Evolutionary conservation across 1,140 invertebrate species (phyloP).

Genomic region (Scylla paramamosain): DNA sequence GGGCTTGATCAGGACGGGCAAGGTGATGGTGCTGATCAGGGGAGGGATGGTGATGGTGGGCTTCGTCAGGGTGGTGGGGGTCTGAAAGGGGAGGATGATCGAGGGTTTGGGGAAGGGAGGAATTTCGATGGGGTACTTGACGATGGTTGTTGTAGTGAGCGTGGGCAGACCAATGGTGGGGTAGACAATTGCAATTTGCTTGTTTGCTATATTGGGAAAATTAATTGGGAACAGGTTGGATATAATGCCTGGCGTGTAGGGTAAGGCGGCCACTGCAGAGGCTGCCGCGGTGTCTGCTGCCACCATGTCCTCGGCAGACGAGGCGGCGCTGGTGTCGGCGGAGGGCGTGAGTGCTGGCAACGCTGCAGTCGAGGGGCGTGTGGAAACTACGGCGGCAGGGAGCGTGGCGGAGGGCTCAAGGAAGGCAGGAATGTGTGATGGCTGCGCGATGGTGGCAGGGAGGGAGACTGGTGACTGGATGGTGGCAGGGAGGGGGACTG

Average conservation of each 20-base stretch:
- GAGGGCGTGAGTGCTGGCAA: neutral
- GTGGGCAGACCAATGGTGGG: no score
- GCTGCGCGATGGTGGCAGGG: conserved; percentile 10
- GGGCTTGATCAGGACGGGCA: neutral
- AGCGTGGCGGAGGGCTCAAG: neutral
- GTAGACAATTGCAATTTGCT: no score
- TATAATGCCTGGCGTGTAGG: neutral
- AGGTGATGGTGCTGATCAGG: neutral
- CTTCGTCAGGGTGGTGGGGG: no score
- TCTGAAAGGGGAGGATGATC: neutral
- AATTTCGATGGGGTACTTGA: neutral
- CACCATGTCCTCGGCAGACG: neutral
- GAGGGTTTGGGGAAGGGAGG: neutral
- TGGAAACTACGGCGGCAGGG: neutral
- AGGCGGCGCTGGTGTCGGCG: neutral
- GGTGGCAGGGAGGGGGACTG: neutral
- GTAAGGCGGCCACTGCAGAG: neutral
- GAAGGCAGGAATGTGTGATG: neutral
- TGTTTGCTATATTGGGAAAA: no score
- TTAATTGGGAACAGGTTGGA: no score
- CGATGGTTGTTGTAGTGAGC: no score
- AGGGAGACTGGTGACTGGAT: neutral
- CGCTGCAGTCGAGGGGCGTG: neutral
- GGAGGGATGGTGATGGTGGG: no score
- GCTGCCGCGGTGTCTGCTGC: neutral